Evolutionary conservation across 2,888 invertebrate genomes (phyloP).

Genomic region (Netelia fuscicornis): DNA sequence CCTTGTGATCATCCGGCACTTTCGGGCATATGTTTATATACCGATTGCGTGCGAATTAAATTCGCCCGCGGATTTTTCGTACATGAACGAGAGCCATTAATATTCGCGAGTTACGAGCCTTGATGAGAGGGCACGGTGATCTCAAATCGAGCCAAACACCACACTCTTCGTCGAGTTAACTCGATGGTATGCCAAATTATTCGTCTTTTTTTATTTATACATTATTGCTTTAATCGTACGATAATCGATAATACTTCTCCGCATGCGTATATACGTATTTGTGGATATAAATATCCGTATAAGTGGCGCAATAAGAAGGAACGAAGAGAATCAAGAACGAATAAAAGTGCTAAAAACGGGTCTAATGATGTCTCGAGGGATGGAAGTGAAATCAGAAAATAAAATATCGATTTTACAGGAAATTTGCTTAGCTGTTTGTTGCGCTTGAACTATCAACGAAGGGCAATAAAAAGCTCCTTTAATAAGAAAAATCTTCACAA

Average conservation of each 20-base stretch:
- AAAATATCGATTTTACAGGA: background rate
- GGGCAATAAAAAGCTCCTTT: background rate
- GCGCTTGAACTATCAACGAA: conserved; percentile 10
- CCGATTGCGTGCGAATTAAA: conserved; percentile 76
- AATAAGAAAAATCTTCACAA: background rate
- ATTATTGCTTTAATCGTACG: background rate
- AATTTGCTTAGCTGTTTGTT: background rate
- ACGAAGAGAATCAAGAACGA: too few species aligned
- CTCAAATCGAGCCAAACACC: conserved; percentile 55
- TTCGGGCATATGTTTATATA: conserved; percentile 74
- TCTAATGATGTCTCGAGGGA: too few species aligned
- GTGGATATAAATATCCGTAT: background rate
- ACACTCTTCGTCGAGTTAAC: conserved; percentile 29
- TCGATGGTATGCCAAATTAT: conserved; percentile 38
- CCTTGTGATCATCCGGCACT: conserved; percentile 80
- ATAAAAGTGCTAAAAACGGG: too few species aligned
- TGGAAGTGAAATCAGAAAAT: background rate
- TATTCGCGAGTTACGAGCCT: conserved; percentile 80
- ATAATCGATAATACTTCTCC: background rate
- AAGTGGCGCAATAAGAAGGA: too few species aligned
- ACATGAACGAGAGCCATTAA: conserved; percentile 75
- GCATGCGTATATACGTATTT: background rate
- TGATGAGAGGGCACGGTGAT: conserved; percentile 80
- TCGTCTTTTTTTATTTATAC: conserved; percentile 26
- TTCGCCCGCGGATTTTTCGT: conserved; percentile 42